These are phyloP conservation scores for Drosophila pachea DNA, from an alignment of 1,140 invertebrate species.

Conservation along the genomic window DNA sequence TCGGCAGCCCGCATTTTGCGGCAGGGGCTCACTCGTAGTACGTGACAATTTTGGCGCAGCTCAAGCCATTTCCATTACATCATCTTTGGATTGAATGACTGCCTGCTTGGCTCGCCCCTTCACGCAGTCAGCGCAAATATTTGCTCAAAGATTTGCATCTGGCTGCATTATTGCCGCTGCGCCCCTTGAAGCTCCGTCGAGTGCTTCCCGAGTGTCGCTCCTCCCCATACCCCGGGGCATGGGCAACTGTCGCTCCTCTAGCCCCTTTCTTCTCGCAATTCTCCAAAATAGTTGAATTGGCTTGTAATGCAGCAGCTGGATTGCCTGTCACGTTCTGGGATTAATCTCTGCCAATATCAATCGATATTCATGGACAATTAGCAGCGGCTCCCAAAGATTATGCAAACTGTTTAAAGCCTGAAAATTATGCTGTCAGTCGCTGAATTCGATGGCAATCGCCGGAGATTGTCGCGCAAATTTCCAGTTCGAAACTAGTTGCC, in stretches of 20 bases:
- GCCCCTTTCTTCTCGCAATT: not conserved
- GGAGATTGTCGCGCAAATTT: conserved; percentile 19
- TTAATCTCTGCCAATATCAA: conserved; percentile 15
- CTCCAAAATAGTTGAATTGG: conserved; percentile 14
- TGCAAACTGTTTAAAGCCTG: conserved; percentile 37
- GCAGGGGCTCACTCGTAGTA: conserved; percentile 39
- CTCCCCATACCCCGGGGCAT: not conserved
- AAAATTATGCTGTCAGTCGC: conserved; percentile 36
- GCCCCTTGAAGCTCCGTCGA: conserved; percentile 6
- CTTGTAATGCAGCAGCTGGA: conserved; percentile 15
- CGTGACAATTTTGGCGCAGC: conserved; percentile 72
- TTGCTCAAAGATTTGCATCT: no score
- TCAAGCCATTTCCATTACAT: conserved; percentile 40
- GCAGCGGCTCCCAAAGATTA: conserved; percentile 22
- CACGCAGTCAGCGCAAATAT: no score
- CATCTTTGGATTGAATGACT: conserved; percentile 17
- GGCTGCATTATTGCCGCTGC: not conserved
- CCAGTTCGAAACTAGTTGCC: conserved; percentile 33
- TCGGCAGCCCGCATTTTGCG: conserved; percentile 53
- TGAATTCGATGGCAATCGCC: conserved; percentile 14
- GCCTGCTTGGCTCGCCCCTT: conserved; percentile 7
- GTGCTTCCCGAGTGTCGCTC: no score
- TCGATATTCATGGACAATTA: conserved; percentile 14
- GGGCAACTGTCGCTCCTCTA: conserved; percentile 1
- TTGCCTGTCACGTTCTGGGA: conserved; percentile 22